These are phyloP conservation scores for Datnioides undecimradiatus DNA, from an alignment of 2,113 vertebrate genomes.

Conservation along the genomic window DNA sequence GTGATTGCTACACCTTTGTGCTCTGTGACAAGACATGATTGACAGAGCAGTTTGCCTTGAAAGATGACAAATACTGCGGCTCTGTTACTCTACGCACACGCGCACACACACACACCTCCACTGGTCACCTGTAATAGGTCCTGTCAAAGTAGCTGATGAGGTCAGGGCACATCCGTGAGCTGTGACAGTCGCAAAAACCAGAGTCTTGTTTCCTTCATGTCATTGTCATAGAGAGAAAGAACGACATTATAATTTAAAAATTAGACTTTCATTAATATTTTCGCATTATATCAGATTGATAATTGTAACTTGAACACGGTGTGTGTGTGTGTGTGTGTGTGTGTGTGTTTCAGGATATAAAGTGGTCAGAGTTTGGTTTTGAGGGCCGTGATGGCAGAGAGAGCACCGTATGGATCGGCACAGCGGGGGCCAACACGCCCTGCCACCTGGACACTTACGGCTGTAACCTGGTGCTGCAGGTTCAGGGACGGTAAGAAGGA, in stretches of 20 bases:
- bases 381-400: conserved; percentile 90
- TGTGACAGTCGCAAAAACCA: conserved; percentile 9
- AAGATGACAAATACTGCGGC: conserved; percentile 34
- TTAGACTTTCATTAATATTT: background rate
- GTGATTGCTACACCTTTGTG: conserved; percentile 45
- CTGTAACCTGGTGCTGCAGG: conserved; percentile 95
- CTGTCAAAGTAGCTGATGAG: conserved; percentile 39
- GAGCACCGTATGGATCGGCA: conserved; percentile 95
- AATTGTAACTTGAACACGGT: background rate
- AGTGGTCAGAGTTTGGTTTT: conserved; percentile 96
- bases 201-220: background rate
- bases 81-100: conserved; percentile 5
- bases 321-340: background rate
- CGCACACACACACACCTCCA: background rate
- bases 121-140: conserved; percentile 23
- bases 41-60: conserved; percentile 55
- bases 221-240: background rate
- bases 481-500: conserved; percentile 93
- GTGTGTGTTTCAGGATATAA: conserved; percentile 84
- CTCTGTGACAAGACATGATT: conserved; percentile 58
- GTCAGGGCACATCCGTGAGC: background rate
- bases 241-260: background rate
- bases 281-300: background rate
- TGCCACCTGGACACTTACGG: conserved; percentile 96
- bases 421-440: conserved; percentile 92